Percentiles rank a stretch among this genome's conserved stretches.
phyloP scores from a whole-genome alignment of 2,113 vertebrate genomes.

The Melanostigma gelatinosum region DNA sequence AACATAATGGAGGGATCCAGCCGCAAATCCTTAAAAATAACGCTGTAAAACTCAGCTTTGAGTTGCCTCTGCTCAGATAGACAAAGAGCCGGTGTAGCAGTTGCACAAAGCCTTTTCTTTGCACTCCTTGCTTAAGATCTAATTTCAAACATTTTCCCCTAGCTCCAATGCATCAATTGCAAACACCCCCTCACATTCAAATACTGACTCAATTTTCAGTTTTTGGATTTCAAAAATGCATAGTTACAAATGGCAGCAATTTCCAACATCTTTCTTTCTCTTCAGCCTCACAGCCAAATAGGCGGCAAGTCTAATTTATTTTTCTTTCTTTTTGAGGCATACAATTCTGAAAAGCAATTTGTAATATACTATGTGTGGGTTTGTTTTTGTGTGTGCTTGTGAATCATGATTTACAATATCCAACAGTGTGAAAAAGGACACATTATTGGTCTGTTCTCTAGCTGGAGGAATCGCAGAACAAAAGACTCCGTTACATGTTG shows the following conservation, averaged over 20 bases:
- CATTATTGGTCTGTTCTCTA: conserved; percentile 15
- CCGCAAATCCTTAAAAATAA: conserved; percentile 63
- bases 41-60: conserved; percentile 39
- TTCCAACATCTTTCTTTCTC: conserved; percentile 43
- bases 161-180: conserved; percentile 71
- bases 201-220: conserved; percentile 57
- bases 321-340: conserved; percentile 13
- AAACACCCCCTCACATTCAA: conserved; percentile 66
- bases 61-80: conserved; percentile 30
- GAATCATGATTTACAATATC: conserved; percentile 15
- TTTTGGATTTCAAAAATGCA: conserved; percentile 61
- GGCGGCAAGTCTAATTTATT: conserved; percentile 17
- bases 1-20: conserved; percentile 44
- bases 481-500: conserved; percentile 31
- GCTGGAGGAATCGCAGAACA: conserved; percentile 17
- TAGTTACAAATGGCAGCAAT: conserved; percentile 63
- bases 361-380: background rate
- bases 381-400: conserved; percentile 6
- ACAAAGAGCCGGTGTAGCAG: conserved; percentile 54
- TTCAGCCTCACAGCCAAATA: conserved; percentile 26
- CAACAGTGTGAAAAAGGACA: background rate
- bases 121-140: conserved; percentile 31
- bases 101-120: conserved; percentile 64
- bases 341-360: conserved; percentile 22
- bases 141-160: conserved; percentile 59